Conservation (phyloP, 1,140 invertebrate species). For the Tachypleus tridentatus region DNA sequence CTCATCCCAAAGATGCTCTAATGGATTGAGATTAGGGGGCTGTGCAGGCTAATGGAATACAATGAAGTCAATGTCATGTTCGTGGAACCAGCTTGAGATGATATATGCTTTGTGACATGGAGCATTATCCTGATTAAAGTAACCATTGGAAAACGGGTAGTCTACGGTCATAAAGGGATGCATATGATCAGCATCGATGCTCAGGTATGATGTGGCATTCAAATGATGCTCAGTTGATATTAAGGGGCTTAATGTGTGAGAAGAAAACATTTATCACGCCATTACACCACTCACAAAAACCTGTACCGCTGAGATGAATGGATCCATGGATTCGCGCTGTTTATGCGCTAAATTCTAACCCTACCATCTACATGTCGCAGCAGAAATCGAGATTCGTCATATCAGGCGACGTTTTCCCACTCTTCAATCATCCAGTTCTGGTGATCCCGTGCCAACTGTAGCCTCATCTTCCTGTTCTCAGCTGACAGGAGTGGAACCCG, state of each 20-base stretch:
- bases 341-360: background rate
- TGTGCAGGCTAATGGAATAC: conserved; percentile 18
- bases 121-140: conserved; percentile 21
- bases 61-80: conserved; percentile 15
- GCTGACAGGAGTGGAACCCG: too few species aligned
- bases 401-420: background rate
- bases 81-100: conserved; percentile 12
- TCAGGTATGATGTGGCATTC: conserved; percentile 3
- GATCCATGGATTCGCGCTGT: background rate
- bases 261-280: conserved; percentile 14
- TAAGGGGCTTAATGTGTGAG: conserved; percentile 7
- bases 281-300: conserved; percentile 5
- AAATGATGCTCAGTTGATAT: conserved; percentile 6
- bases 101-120: conserved; percentile 15
- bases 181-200: conserved; percentile 6
- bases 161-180: conserved; percentile 2
- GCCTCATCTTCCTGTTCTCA: too few species aligned
- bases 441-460: too few species aligned
- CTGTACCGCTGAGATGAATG: background rate
- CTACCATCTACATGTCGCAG: conserved; percentile 1
- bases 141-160: conserved; percentile 3
- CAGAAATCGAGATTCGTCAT: conserved; percentile 2
- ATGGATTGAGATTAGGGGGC: conserved; percentile 22
- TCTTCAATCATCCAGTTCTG: background rate
- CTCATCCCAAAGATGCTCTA: conserved; percentile 21